Base-by-base conservation (phyloP, 2,888 invertebrate genomes). In the Agrotis puta region DNA sequence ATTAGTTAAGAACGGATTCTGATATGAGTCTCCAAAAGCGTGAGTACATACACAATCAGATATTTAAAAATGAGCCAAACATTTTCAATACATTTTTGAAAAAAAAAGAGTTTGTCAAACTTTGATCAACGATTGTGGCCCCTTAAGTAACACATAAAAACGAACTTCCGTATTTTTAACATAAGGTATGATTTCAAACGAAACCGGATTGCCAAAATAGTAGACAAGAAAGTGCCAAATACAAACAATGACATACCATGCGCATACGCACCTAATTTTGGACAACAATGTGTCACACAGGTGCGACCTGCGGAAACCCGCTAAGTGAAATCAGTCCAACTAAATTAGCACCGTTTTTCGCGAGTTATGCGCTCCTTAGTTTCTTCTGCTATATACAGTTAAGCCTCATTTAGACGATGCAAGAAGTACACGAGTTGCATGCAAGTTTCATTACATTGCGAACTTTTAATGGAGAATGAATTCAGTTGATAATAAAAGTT, bases 321-420 rank as follows among this genome's bases (percentile, higher is more conserved):
- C 24, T 66, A 81, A 82, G 80, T 70, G 82, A 82, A 81, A 81
- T 82, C 64, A 24, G 20, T 24, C 2, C 48, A 20, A 13, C 14
- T 24, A 27, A 76, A 5, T 14, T 58, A 69, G 59, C 14, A 50
- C 68, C 56, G 57, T 63, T 70, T 70, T 62, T 54, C 47, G 43
- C 50, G 51, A 45, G 51, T 27, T 27, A 45, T 14, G 45, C 9
- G 6, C 47, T 51, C 3, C 45, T 57, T 24, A 33, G 2, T 33
- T 59, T 16, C 20, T 45, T 48, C 27, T 22, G 56, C 24, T 43
- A 47, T 20, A 22, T 27, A 97, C 63, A 98, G 98, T 88, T 2
- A 39, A 39, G 39, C 39, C 39, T 39, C 39, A 39, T 39, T 33
- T 11, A 11, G 9, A 39, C 39, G 39, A 11, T 39, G 9, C 39